A percentile compares a stretch with the other conserved stretches of the same genome.
These are phyloP conservation scores for Apistogramma diplotaenia DNA, from an alignment of 2,113 vertebrate species.

Conservation along the genomic window DNA sequence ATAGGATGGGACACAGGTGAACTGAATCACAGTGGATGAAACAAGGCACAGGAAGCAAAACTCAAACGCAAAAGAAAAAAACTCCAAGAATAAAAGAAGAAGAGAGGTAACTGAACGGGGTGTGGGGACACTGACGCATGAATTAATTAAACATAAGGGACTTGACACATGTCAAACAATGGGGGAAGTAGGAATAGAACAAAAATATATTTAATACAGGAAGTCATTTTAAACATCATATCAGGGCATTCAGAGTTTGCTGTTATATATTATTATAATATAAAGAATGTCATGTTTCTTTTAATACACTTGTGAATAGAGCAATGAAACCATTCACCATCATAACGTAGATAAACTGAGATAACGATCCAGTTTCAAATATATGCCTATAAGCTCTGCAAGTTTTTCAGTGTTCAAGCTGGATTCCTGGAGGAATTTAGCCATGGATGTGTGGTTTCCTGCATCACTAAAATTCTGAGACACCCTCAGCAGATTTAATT, in stretches of 20 bases:
- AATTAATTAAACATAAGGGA: too few species aligned
- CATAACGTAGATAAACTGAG: neutral
- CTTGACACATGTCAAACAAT: too few species aligned
- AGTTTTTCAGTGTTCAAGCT: conserved; percentile 2
- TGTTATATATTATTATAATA: neutral
- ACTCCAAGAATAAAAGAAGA: too few species aligned
- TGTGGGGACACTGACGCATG: too few species aligned
- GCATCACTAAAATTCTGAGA: conserved; percentile 6
- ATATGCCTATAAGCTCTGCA: neutral
- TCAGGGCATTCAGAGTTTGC: neutral
- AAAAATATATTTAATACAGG: too few species aligned
- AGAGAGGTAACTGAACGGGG: too few species aligned
- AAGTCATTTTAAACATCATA: too few species aligned
- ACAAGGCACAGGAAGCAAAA: too few species aligned
- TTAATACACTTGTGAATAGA: neutral
- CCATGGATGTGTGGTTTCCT: conserved; percentile 28
- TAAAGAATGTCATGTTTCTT: neutral
- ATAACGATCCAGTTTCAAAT: neutral
- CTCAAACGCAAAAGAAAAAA: too few species aligned
- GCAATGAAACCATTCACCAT: neutral
- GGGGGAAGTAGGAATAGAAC: too few species aligned
- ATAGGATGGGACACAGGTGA: too few species aligned
- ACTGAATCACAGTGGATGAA: too few species aligned
- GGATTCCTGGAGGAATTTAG: conserved; percentile 12
- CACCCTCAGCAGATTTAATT: conserved; percentile 21